Evolutionary conservation across 1,140 invertebrate genomes (phyloP).

Genomic region (Marisa cornuarietis): DNA sequence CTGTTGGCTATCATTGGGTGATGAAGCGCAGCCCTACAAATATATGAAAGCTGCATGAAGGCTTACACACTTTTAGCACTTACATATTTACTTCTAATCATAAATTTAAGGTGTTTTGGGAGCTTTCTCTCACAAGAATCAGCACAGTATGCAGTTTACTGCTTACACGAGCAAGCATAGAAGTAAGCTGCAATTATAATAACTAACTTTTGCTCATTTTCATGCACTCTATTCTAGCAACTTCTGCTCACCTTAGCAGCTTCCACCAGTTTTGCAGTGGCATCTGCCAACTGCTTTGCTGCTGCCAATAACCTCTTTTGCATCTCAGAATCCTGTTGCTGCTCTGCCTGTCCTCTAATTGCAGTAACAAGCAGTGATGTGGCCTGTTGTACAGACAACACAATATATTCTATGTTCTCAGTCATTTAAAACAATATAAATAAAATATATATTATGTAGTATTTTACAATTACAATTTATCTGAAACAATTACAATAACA

Average conservation of each 20-base stretch:
- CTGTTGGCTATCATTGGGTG: slow-evolving; percentile 83
- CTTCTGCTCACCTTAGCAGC: slow-evolving; percentile 78
- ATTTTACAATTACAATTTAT: too few species aligned
- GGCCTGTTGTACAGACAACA: slow-evolving; percentile 70
- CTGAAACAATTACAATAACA: too few species aligned
- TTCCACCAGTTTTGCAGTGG: slow-evolving; percentile 95
- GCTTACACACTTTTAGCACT: background rate
- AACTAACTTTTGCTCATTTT: background rate
- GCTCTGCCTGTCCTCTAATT: slow-evolving; percentile 92
- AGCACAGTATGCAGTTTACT: too few species aligned
- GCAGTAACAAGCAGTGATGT: slow-evolving; percentile 91
- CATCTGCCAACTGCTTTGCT: slow-evolving; percentile 90
- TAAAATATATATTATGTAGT: too few species aligned
- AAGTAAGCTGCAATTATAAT: background rate
- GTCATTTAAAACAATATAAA: too few species aligned
- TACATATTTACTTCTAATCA: background rate
- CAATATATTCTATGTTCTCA: too few species aligned
- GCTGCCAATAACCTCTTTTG: slow-evolving; percentile 86
- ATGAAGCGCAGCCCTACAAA: slow-evolving; percentile 63
- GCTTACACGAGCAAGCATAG: too few species aligned
- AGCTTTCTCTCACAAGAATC: background rate
- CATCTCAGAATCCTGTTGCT: slow-evolving; percentile 85
- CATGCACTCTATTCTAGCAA: background rate
- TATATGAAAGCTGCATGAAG: background rate
- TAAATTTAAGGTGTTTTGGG: background rate